phyloP scores from a whole-genome alignment of 2,113 vertebrate species.

The Nicator chloris region DNA sequence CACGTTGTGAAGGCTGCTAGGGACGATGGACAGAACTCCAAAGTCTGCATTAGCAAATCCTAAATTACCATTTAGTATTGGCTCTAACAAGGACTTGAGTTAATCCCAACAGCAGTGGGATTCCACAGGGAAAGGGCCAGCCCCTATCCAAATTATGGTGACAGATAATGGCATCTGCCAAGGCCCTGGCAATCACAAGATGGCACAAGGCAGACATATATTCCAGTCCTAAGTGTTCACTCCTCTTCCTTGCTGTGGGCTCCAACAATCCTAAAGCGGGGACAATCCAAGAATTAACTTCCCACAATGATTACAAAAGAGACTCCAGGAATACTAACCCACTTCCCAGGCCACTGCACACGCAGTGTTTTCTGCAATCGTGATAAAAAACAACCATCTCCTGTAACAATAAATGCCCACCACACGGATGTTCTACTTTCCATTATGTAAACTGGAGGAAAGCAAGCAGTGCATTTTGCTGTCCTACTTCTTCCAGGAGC shows the following conservation, averaged over 20 bases:
- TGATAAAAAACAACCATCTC: neutral
- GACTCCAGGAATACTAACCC: neutral
- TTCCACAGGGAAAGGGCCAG: neutral
- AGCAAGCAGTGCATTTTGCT: neutral
- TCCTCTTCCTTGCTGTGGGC: neutral
- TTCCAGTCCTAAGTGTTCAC: neutral
- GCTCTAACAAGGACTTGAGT: neutral
- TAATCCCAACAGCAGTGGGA: neutral
- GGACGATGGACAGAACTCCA: neutral
- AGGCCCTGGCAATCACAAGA: neutral
- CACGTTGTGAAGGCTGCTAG: neutral
- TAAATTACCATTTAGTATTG: neutral
- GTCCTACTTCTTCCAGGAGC: neutral
- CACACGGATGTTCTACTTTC: neutral
- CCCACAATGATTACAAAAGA: neutral
- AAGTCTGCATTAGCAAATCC: neutral
- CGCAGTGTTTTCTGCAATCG: neutral
- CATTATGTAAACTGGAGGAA: neutral
- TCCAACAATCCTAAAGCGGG: neutral
- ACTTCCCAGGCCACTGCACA: neutral
- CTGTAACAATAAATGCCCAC: neutral
- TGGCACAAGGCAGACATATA: neutral
- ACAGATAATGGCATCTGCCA: neutral
- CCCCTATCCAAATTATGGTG: neutral
- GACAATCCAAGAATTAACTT: neutral